phyloP scores from a whole-genome alignment of 2,797 vertebrate genomes.

The Brotogeris chrysoptera region DNA sequence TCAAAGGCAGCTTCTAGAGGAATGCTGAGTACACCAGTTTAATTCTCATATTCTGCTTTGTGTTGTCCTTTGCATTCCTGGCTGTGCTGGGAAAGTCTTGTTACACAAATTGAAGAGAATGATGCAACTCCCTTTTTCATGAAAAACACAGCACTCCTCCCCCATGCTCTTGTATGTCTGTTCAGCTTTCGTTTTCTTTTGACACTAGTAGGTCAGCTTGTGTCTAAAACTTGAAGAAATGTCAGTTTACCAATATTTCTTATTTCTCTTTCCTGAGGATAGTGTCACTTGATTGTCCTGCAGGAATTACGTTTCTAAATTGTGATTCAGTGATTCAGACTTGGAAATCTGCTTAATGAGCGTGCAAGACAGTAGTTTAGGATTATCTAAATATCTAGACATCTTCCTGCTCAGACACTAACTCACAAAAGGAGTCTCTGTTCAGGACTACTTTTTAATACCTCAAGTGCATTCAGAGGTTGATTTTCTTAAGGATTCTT shows the following conservation, averaged over 20 bases:
- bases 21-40: background rate
- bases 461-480: background rate
- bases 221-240: constrained; percentile 54
- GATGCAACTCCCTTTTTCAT: background rate
- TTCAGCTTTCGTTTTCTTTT: constrained; percentile 56
- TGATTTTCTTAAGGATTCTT: background rate
- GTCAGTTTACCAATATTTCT: constrained; percentile 35
- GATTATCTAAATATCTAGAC: background rate
- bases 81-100: background rate
- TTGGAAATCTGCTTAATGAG: background rate
- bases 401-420: background rate
- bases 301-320: constrained; percentile 19
- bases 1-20: background rate
- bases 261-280: constrained; percentile 33
- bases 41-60: background rate
- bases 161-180: background rate
- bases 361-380: background rate
- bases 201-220: constrained; percentile 59
- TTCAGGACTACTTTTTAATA: background rate
- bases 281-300: constrained; percentile 6
- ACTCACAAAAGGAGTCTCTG: background rate
- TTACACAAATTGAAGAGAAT: constrained; percentile 16
- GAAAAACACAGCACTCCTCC: background rate
- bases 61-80: constrained; percentile 1
- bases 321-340: background rate